These are phyloP conservation scores for Drosophila nebulosa DNA, from an alignment of 1,140 invertebrate genomes.

Conservation along the genomic window DNA sequence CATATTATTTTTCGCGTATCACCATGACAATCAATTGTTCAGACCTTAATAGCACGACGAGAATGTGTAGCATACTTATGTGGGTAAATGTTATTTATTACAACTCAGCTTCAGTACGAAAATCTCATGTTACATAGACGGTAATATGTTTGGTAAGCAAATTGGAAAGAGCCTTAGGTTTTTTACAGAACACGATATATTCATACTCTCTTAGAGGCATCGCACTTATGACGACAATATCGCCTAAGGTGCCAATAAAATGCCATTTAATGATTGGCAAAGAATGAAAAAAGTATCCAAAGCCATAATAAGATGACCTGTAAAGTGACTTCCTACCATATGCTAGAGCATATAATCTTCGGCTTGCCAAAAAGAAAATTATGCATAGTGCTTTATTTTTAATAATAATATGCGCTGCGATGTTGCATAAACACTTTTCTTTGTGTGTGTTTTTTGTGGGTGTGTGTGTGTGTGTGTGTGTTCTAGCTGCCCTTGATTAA, in stretches of 20 bases:
- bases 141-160: conserved; percentile 10
- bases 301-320: too few species aligned
- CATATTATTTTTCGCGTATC: neutral
- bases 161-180: conserved; percentile 13
- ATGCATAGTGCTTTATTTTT: neutral
- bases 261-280: too few species aligned
- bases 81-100: neutral
- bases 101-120: neutral
- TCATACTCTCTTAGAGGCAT: neutral
- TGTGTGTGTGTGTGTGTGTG: neutral
- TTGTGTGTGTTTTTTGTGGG: neutral
- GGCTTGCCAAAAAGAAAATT: neutral
- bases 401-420: neutral
- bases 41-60: neutral
- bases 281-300: too few species aligned
- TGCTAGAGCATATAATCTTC: neutral
- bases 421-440: neutral
- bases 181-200: conserved; percentile 11
- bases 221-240: neutral
- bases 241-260: neutral
- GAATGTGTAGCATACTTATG: neutral
- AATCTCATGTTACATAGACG: neutral
- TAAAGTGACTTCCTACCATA: too few species aligned
- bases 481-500: neutral
- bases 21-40: neutral